These are phyloP conservation scores for Syndactyla subalaris DNA, from an alignment of 2,797 vertebrate genomes.

Conservation along the genomic window DNA sequence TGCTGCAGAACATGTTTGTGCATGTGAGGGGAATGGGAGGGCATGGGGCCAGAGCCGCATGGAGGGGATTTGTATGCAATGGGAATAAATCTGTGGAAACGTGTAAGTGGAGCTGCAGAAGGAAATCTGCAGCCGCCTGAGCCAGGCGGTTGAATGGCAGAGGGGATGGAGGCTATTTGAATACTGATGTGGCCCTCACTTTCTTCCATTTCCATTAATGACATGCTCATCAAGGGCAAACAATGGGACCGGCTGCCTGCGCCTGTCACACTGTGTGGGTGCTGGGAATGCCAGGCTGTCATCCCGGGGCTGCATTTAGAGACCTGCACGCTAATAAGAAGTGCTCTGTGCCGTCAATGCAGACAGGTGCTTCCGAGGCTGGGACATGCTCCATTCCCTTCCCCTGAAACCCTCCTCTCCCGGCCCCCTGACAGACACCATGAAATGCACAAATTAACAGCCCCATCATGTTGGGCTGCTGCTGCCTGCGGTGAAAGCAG, in stretches of 20 bases:
- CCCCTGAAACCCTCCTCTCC: conserved; percentile 78
- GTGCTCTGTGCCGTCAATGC: conserved; percentile 87
- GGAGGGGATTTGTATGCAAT: conserved; percentile 64
- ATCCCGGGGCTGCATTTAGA: conserved; percentile 84
- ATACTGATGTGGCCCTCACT: conserved; percentile 91
- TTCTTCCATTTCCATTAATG: conserved; percentile 93
- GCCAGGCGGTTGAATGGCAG: conserved; percentile 82
- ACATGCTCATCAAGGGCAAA: conserved; percentile 93
- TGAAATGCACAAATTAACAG: conserved; percentile 92
- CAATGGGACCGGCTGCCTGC: conserved; percentile 87
- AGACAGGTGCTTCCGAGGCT: conserved; percentile 90
- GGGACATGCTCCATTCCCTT: conserved; percentile 87
- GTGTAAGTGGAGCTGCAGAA: conserved; percentile 71
- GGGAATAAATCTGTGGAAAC: conserved; percentile 75
- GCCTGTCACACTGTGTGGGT: conserved; percentile 88
- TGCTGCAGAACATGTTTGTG: background rate
- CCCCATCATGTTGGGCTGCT: conserved; percentile 89
- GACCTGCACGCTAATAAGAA: conserved; percentile 90
- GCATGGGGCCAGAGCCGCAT: conserved; percentile 26
- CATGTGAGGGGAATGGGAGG: background rate
- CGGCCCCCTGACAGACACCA: conserved; percentile 85
- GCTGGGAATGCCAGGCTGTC: conserved; percentile 86
- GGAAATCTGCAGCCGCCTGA: conserved; percentile 75
- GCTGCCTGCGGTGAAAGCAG: conserved; percentile 86
- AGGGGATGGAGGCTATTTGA: conserved; percentile 91